Evolutionary conservation across 2,113 vertebrate genomes (phyloP).

Genomic region (Nanorana parkeri): DNA sequence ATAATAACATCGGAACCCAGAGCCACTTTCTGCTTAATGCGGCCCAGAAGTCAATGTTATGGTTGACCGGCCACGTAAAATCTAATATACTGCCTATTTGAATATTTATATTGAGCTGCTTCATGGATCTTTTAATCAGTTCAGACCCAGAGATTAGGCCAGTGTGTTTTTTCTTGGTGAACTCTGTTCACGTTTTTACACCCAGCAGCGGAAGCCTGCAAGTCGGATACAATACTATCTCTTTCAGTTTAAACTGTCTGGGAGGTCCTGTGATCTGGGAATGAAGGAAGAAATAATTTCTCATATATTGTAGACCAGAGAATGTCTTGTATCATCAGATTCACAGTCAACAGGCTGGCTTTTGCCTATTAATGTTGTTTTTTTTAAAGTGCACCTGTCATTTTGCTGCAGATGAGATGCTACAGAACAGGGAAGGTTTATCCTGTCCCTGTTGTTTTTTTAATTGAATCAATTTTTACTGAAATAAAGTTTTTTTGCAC

Average conservation of each 20-base stretch:
- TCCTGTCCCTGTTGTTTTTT: too few species aligned
- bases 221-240: conserved; percentile 1
- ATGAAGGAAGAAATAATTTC: conserved; percentile 3
- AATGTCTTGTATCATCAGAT: too few species aligned
- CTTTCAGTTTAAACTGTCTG: not conserved
- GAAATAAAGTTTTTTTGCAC: too few species aligned
- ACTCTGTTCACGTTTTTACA: not conserved
- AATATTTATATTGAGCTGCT: conserved; percentile 29
- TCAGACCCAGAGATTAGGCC: not conserved
- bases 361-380: too few species aligned
- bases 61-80: not conserved
- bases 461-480: too few species aligned
- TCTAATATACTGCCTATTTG: conserved; percentile 9
- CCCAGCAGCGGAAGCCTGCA: not conserved
- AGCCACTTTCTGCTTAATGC: not conserved
- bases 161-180: conserved; percentile 16
- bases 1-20: not conserved
- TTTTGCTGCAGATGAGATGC: too few species aligned
- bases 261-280: conserved; percentile 44
- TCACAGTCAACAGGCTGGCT: too few species aligned
- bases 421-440: too few species aligned
- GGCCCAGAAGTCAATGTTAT: not conserved
- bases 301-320: not conserved
- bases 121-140: not conserved
- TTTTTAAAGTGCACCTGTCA: too few species aligned